A percentile compares a stretch with the other conserved stretches of the same genome.
Conservation (phyloP, 2,797 vertebrate species). For the Propithecus deckenii region DNA sequence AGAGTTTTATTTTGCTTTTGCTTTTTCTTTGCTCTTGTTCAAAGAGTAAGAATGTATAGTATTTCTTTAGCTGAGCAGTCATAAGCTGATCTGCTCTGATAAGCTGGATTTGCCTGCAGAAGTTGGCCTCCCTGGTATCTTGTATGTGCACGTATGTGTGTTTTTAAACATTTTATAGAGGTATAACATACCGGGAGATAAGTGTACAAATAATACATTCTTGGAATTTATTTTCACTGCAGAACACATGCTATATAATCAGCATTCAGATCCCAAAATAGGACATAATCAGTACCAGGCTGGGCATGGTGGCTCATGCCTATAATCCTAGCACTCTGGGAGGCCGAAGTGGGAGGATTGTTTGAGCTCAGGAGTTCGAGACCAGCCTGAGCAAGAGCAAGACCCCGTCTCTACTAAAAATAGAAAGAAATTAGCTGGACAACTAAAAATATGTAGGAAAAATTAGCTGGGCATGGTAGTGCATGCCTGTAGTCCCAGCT, state of each 20-base stretch:
- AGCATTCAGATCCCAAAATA: neutral
- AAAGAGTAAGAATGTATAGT: neutral
- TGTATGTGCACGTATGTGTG: neutral
- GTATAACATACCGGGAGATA: neutral
- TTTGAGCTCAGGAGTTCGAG: no score
- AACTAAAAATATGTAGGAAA: no score
- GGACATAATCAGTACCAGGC: neutral
- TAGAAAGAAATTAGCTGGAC: no score
- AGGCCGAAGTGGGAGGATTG: no score
- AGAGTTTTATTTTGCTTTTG: neutral
- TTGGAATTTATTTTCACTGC: conserved; percentile 7
- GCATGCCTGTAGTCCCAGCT: no score
- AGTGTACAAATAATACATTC: neutral
- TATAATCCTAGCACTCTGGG: no score
- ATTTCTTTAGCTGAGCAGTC: neutral
- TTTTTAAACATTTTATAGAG: neutral
- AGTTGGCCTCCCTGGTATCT: neutral
- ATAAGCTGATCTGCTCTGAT: neutral
- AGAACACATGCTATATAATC: neutral
- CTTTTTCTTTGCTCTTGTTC: neutral
- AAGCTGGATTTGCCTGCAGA: neutral
- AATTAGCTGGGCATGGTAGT: no score
- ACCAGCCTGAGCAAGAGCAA: no score
- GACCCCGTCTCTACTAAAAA: no score
- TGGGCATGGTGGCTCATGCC: no score